Evolutionary conservation across 2,797 vertebrate species (phyloP).

Genomic region (Simalia tracyae): DNA sequence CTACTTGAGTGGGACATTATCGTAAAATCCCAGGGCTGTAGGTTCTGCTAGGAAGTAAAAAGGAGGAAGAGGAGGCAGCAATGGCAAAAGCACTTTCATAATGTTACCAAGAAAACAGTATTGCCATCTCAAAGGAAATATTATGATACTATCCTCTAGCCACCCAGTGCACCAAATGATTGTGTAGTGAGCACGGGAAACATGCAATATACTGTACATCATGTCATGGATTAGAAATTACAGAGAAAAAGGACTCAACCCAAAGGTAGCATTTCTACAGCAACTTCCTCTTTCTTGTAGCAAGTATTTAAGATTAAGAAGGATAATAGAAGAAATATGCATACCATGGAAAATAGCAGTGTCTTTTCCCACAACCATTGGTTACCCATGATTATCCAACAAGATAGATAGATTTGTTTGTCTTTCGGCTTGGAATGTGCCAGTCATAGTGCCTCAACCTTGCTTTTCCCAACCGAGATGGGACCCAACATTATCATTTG

Average conservation of each 20-base stretch:
- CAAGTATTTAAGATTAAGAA: not conserved
- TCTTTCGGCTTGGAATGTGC: not conserved
- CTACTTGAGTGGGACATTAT: not conserved
- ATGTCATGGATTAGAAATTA: not conserved
- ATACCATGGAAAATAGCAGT: not conserved
- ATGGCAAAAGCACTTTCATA: not conserved
- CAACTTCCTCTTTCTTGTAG: not conserved
- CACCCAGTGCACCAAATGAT: not conserved
- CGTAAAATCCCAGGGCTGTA: not conserved
- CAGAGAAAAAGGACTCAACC: not conserved
- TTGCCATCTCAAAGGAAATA: not conserved
- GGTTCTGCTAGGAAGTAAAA: no score
- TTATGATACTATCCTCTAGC: not conserved
- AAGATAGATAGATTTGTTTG: not conserved
- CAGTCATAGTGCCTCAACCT: not conserved
- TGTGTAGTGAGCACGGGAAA: not conserved
- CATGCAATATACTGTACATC: not conserved
- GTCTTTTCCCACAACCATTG: not conserved
- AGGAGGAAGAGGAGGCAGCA: no score
- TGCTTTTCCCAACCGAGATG: not conserved
- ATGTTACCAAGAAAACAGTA: not conserved
- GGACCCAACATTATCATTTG: not conserved
- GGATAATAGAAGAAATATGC: not conserved
- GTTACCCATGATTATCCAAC: not conserved
- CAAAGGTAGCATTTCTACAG: not conserved